Evolutionary conservation across 2,888 invertebrate genomes (phyloP).

Genomic region (Sicus ferrugineus): DNA sequence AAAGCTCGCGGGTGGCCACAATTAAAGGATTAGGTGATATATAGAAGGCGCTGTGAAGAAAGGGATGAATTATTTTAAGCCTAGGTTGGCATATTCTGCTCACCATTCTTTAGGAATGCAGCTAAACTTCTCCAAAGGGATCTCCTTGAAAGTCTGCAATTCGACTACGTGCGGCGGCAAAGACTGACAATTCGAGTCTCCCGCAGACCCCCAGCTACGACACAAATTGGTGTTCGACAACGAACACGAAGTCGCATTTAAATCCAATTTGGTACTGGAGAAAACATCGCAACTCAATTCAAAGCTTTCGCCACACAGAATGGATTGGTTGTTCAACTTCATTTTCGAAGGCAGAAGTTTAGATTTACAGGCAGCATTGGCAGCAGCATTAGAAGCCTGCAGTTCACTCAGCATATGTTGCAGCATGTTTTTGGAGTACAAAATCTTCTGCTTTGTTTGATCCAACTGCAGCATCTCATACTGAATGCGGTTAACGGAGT

Average conservation of each 20-base stretch:
- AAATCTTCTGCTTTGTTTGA: conserved; percentile 62
- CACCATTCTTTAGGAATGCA: conserved; percentile 55
- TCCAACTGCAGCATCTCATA: conserved; percentile 58
- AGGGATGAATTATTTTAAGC: background rate
- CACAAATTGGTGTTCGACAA: conserved; percentile 43
- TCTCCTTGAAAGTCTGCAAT: conserved; percentile 55
- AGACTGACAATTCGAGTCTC: conserved; percentile 38
- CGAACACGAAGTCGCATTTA: conserved; percentile 50
- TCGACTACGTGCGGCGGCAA: conserved; percentile 55
- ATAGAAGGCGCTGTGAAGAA: conserved; percentile 50
- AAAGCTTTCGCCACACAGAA: conserved; percentile 46
- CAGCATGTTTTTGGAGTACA: conserved; percentile 57
- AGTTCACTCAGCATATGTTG: conserved; percentile 54
- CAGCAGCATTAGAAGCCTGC: conserved; percentile 40
- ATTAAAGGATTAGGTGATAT: conserved; percentile 60
- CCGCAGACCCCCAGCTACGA: conserved; percentile 40
- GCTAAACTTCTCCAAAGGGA: conserved; percentile 54
- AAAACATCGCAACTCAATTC: conserved; percentile 50
- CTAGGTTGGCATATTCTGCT: conserved; percentile 32
- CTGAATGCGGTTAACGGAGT: conserved; percentile 57
- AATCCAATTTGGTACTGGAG: conserved; percentile 61
- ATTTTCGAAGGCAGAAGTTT: conserved; percentile 52
- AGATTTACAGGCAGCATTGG: conserved; percentile 42
- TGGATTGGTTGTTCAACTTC: conserved; percentile 45
- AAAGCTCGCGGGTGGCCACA: conserved; percentile 55